Evolutionary conservation across 2,797 vertebrate genomes (phyloP).

Genomic region (Micrastur ruficollis): DNA sequence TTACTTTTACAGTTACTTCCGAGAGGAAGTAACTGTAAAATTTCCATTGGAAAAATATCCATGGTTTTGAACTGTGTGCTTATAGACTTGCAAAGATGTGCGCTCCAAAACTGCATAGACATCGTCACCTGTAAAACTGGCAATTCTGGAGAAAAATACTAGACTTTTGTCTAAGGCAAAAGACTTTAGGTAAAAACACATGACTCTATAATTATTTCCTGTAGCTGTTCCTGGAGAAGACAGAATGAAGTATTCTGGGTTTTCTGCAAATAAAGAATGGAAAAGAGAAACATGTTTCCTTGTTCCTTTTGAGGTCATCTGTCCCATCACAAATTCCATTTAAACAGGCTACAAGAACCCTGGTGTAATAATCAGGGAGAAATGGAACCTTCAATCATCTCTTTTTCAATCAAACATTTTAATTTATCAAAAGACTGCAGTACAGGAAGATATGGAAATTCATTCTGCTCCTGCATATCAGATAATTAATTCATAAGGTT

Average conservation of each 20-base stretch:
- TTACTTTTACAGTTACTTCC: not conserved
- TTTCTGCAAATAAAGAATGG: not conserved
- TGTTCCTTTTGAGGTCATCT: not conserved
- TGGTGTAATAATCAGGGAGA: constrained; percentile 20
- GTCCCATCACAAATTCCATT: not conserved
- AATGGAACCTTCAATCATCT: constrained; percentile 27
- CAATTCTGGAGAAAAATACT: not conserved
- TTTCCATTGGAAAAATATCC: not conserved
- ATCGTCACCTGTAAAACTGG: not conserved
- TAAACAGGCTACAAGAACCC: not conserved
- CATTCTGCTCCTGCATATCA: not conserved
- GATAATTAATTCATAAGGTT: constrained; percentile 25
- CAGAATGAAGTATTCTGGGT: not conserved
- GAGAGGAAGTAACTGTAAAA: not conserved
- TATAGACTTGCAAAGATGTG: not conserved
- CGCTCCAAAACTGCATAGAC: not conserved
- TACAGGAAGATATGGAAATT: not conserved
- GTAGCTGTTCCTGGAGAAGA: not conserved
- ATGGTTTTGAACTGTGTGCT: not conserved
- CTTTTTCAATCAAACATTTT: constrained; percentile 54
- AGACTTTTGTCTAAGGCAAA: not conserved
- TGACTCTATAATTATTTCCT: not conserved
- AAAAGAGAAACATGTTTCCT: not conserved
- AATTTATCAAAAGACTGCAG: constrained; percentile 9
- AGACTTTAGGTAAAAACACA: not conserved